phyloP scores from a whole-genome alignment of 2,113 vertebrate species.

The Nettapus auritus region DNA sequence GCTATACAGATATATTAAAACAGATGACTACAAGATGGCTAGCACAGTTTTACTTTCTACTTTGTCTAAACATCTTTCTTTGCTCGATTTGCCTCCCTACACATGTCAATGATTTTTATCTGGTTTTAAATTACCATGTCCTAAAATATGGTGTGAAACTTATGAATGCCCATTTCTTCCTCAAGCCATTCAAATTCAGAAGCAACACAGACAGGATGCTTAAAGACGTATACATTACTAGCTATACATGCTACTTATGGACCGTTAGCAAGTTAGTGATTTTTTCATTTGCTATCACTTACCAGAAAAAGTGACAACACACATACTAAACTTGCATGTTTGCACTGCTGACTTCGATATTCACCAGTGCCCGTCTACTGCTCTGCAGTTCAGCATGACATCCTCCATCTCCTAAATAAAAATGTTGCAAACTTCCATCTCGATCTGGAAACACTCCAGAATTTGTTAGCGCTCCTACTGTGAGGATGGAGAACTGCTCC shows the following conservation, averaged over 20 bases:
- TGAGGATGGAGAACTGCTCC: neutral
- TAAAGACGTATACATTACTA: neutral
- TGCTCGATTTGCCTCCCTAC: neutral
- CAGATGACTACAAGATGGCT: neutral
- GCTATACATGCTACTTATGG: rapidly evolving
- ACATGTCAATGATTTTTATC: neutral
- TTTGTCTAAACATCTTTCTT: neutral
- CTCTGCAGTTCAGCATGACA: neutral
- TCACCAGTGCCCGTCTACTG: neutral
- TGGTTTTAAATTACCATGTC: neutral
- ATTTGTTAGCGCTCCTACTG: neutral
- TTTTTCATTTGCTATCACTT: neutral
- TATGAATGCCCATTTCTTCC: neutral
- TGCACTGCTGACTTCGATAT: neutral
- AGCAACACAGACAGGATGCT: neutral
- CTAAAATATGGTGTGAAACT: neutral
- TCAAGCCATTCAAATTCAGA: neutral
- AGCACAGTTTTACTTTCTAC: neutral
- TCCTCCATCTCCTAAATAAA: neutral
- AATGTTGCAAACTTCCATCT: neutral
- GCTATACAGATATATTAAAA: neutral
- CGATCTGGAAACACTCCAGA: neutral
- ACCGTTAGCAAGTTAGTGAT: neutral
- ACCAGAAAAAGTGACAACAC: neutral
- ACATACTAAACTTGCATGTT: neutral